These are phyloP conservation scores for Rhynchomys soricoides DNA, from an alignment of 2,113 vertebrate species.

Conservation along the genomic window DNA sequence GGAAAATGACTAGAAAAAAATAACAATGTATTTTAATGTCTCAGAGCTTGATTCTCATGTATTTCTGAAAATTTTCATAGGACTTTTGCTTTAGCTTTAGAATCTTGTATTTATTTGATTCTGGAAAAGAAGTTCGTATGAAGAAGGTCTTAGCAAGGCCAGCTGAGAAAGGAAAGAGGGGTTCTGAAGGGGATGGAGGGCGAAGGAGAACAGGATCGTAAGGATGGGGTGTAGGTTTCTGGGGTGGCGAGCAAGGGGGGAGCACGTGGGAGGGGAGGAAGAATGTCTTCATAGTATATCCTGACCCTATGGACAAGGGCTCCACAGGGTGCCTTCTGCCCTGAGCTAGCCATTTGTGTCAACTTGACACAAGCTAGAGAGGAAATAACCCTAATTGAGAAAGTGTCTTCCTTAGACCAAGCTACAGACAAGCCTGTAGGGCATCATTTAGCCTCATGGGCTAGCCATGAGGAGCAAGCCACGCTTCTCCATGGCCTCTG, in stretches of 20 bases:
- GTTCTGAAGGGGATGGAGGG: background rate
- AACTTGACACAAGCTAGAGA: background rate
- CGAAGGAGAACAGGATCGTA: background rate
- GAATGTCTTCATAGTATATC: background rate
- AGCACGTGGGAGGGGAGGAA: background rate
- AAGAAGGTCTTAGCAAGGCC: background rate
- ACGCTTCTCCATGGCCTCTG: background rate
- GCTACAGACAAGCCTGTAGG: background rate
- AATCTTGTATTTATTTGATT: constrained; percentile 38
- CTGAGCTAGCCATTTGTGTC: background rate
- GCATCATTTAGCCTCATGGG: background rate
- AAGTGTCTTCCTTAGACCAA: background rate
- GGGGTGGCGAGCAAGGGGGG: too few relatives aligned
- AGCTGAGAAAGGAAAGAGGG: background rate
- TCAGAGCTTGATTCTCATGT: background rate
- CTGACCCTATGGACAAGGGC: accelerated
- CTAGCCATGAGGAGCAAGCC: background rate
- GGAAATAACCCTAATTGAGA: background rate
- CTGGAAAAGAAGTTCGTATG: background rate
- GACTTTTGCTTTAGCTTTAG: background rate
- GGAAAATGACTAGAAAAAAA: background rate
- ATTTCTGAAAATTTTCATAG: background rate
- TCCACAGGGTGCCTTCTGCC: background rate
- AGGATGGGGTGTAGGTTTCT: background rate
- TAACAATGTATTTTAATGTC: background rate